Conservation (phyloP, 2,797 vertebrate genomes). For the Cheirogaleus major region DNA sequence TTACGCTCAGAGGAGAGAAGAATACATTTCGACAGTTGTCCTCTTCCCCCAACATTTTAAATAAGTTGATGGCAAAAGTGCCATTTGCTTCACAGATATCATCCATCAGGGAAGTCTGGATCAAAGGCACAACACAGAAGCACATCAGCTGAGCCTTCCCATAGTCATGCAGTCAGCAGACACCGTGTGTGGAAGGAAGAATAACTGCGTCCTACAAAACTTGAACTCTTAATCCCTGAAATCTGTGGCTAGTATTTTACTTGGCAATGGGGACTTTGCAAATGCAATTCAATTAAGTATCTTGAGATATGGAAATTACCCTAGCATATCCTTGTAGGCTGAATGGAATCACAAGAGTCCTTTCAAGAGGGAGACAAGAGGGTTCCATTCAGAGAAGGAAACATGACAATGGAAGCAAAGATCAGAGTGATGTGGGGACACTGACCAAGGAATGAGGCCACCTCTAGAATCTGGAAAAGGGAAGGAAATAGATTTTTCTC, state of each 20-base stretch:
- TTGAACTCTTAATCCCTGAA: accelerated
- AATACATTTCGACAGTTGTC: slow-evolving; percentile 87
- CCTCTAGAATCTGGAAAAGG: neutral
- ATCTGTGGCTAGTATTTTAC: neutral
- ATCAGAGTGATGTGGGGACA: accelerated
- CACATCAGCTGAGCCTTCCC: neutral
- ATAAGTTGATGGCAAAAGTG: slow-evolving; percentile 86
- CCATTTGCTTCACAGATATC: slow-evolving; percentile 78
- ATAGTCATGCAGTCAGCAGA: neutral
- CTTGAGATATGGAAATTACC: neutral
- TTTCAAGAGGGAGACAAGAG: neutral
- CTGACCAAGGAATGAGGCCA: accelerated
- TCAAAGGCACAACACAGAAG: neutral
- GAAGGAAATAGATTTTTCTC: neutral
- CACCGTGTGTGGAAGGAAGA: too few relatives aligned
- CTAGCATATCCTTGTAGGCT: neutral
- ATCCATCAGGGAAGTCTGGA: slow-evolving; percentile 77
- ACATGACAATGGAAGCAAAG: accelerated
- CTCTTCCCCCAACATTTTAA: slow-evolving; percentile 84
- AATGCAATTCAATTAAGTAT: neutral
- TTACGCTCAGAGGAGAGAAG: slow-evolving; percentile 91
- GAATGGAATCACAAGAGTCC: neutral
- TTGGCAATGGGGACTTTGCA: neutral
- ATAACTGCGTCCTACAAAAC: neutral
- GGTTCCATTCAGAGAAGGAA: neutral